Percentiles rank a stretch among this genome's conserved stretches.
phyloP scores from a whole-genome alignment of 2,888 invertebrate genomes.

The Apotomis turbidana region DNA sequence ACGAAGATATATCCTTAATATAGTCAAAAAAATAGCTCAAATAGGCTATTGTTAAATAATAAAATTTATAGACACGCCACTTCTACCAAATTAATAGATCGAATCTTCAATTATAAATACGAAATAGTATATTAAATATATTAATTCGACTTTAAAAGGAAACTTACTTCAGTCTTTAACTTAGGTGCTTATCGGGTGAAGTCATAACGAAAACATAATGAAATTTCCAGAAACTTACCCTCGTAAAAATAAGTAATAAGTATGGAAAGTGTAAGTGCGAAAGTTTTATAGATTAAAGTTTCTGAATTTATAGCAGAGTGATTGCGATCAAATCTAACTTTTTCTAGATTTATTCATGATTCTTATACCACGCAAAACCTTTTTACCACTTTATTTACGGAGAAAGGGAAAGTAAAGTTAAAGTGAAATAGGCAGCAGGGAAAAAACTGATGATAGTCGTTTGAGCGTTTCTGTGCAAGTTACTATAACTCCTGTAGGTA shows the following conservation, averaged over 20 bases:
- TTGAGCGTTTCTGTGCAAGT: too few relatives aligned
- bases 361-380: neutral
- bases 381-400: neutral
- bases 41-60: too few relatives aligned
- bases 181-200: too few relatives aligned
- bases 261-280: slow-evolving; percentile 12
- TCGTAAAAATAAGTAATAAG: neutral
- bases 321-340: slow-evolving; percentile 31
- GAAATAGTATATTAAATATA: too few relatives aligned
- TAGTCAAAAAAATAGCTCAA: too few relatives aligned
- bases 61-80: too few relatives aligned
- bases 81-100: too few relatives aligned
- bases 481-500: neutral
- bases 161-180: too few relatives aligned
- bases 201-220: neutral
- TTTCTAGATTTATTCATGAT: slow-evolving; percentile 28
- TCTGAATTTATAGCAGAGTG: slow-evolving; percentile 23
- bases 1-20: too few relatives aligned
- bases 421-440: neutral
- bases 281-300: slow-evolving; percentile 24
- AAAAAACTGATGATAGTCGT: neutral
- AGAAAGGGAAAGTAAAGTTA: neutral
- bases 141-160: too few relatives aligned
- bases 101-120: too few relatives aligned
- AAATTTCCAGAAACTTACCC: neutral